Conservation (phyloP, 2,113 vertebrate species). For the Mesocricetus auratus region DNA sequence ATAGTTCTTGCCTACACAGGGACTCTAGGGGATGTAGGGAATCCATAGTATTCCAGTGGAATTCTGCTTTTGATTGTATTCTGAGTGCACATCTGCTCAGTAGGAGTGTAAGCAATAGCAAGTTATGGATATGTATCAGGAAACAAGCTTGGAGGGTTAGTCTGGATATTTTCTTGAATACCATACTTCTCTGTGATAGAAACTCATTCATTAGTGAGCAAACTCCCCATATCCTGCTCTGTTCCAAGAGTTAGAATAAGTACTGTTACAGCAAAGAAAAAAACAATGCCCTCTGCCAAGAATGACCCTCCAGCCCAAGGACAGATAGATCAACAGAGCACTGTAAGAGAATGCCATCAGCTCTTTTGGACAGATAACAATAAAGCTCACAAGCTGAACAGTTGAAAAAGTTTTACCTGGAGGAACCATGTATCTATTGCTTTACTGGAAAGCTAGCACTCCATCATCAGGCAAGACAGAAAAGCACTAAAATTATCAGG, state of each 20-base stretch:
- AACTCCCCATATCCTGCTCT: constrained; percentile 6
- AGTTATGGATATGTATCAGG: not conserved
- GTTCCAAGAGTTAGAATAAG: not conserved
- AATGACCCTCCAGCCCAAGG: not conserved
- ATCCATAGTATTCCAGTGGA: not conserved
- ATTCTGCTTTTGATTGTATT: not conserved
- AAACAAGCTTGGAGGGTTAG: not conserved
- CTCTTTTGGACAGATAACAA: not conserved
- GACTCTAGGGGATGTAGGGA: not conserved
- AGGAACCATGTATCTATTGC: not conserved
- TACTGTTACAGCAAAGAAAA: not conserved
- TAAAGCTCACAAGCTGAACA: not conserved
- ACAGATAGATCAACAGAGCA: not conserved
- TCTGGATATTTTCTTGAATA: not conserved
- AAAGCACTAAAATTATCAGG: not conserved
- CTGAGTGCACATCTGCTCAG: not conserved
- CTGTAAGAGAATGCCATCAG: not conserved
- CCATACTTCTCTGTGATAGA: not conserved
- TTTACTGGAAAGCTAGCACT: not conserved
- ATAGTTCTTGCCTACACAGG: not conserved
- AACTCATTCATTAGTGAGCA: not conserved
- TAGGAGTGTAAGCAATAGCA: not conserved
- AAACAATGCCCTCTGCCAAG: not conserved
- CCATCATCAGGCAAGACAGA: not conserved
- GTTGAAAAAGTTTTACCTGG: not conserved